A percentile compares a stretch with the other conserved stretches of the same genome.
Evolutionary conservation across 2,888 invertebrate genomes (phyloP).

Genomic region (Microdon myrmicae): DNA sequence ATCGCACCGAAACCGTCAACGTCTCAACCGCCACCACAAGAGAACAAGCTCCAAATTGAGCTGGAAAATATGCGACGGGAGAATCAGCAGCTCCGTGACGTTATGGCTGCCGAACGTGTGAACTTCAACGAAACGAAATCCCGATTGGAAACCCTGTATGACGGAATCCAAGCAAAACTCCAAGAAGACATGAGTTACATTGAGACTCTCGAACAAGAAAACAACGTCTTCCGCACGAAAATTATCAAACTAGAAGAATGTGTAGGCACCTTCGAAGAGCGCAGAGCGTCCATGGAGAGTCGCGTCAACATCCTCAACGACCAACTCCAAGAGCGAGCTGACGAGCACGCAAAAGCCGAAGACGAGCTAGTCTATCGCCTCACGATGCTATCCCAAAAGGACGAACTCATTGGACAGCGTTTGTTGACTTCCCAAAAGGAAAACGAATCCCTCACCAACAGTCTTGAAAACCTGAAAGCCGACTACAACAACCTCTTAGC

Average conservation of each 20-base stretch:
- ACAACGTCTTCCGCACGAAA: slow-evolving; percentile 73
- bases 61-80: slow-evolving; percentile 53
- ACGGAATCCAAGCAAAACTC: slow-evolving; percentile 72
- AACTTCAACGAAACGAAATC: slow-evolving; percentile 59
- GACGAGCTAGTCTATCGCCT: slow-evolving; percentile 74
- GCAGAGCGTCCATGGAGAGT: slow-evolving; percentile 71
- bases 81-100: slow-evolving; percentile 54
- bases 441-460: slow-evolving; percentile 68
- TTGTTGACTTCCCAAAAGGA: slow-evolving; percentile 71
- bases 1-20: slow-evolving; percentile 20
- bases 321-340: slow-evolving; percentile 71
- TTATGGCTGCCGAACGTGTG: slow-evolving; percentile 56
- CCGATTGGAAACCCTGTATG: slow-evolving; percentile 61
- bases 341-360: slow-evolving; percentile 73
- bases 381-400: slow-evolving; percentile 72
- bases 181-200: slow-evolving; percentile 80
- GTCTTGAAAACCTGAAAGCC: slow-evolving; percentile 67
- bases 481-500: slow-evolving; percentile 65
- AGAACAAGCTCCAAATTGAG: slow-evolving; percentile 29
- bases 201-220: slow-evolving; percentile 77
- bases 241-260: slow-evolving; percentile 76
- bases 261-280: slow-evolving; percentile 72
- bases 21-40: slow-evolving; percentile 11
- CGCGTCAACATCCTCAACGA: slow-evolving; percentile 73
- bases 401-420: slow-evolving; percentile 72